phyloP scores from a whole-genome alignment of 1,140 invertebrate genomes.

The Euura lappo region DNA sequence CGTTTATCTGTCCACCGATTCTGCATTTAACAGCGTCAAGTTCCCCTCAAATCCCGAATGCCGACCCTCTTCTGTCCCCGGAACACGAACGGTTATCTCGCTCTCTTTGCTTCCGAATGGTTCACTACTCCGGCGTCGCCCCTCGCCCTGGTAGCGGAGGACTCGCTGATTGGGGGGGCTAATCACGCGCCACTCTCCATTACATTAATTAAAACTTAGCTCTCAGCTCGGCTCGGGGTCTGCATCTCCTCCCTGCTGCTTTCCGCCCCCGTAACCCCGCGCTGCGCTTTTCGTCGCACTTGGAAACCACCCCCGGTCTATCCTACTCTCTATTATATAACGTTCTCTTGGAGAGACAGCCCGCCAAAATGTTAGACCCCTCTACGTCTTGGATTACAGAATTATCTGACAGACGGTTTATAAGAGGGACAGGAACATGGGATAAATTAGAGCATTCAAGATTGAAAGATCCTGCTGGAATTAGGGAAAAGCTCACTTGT shows the following conservation, averaged over 20 bases:
- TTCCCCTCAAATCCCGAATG: background rate
- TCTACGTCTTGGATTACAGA: background rate
- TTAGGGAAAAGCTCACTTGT: constrained; percentile 65
- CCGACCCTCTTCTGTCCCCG: constrained; percentile 9
- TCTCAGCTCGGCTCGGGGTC: constrained; percentile 36
- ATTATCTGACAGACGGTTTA: background rate
- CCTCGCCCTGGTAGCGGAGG: constrained; percentile 19
- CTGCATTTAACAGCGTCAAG: background rate
- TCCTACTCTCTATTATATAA: constrained; percentile 15
- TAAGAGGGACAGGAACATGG: background rate
- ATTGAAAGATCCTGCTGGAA: no score
- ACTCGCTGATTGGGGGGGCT: constrained; percentile 46
- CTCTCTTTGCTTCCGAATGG: constrained; percentile 1
- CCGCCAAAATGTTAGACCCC: constrained; percentile 14
- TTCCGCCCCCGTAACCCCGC: background rate
- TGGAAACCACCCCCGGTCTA: background rate
- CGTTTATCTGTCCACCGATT: background rate
- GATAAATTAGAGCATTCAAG: no score
- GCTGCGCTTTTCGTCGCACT: constrained; percentile 11
- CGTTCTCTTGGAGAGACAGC: constrained; percentile 10
- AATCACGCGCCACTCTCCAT: constrained; percentile 56
- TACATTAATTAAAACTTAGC: constrained; percentile 58
- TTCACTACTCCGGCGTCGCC: background rate
- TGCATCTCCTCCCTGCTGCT: background rate
- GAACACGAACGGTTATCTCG: background rate